phyloP scores from a whole-genome alignment of 2,113 vertebrate genomes.

The Irena cyanogastra region DNA sequence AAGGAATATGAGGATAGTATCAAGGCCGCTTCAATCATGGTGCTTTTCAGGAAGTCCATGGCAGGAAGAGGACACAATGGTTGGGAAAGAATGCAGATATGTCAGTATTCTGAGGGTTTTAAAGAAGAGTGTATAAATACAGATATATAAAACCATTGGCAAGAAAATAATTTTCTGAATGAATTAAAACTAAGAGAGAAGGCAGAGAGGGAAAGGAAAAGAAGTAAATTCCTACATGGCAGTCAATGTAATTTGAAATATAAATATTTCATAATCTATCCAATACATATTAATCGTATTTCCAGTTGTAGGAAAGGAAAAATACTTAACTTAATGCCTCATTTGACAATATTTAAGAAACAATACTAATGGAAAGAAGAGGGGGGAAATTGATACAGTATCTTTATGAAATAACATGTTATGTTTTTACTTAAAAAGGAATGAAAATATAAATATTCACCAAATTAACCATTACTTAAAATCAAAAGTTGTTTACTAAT shows the following conservation, averaged over 20 bases:
- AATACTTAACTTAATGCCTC: neutral
- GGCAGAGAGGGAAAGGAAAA: neutral
- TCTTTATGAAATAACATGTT: neutral
- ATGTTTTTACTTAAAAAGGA: neutral
- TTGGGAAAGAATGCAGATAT: neutral
- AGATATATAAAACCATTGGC: neutral
- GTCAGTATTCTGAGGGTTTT: neutral
- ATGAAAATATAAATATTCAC: neutral
- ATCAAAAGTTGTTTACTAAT: neutral
- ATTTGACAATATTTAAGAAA: neutral
- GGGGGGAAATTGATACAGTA: neutral
- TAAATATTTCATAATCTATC: neutral
- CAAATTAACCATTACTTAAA: neutral
- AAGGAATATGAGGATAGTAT: neutral
- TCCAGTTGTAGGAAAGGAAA: neutral
- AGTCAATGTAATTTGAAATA: neutral
- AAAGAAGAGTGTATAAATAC: neutral
- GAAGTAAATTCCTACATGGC: neutral
- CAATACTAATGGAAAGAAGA: neutral
- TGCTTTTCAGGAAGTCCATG: neutral
- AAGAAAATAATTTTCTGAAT: neutral
- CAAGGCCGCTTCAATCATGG: neutral
- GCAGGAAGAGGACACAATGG: neutral
- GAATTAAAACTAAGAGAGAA: neutral
- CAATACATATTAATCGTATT: neutral